Base-by-base conservation (phyloP, 1,140 invertebrate species). In the Cyphomyrmex costatus region DNA sequence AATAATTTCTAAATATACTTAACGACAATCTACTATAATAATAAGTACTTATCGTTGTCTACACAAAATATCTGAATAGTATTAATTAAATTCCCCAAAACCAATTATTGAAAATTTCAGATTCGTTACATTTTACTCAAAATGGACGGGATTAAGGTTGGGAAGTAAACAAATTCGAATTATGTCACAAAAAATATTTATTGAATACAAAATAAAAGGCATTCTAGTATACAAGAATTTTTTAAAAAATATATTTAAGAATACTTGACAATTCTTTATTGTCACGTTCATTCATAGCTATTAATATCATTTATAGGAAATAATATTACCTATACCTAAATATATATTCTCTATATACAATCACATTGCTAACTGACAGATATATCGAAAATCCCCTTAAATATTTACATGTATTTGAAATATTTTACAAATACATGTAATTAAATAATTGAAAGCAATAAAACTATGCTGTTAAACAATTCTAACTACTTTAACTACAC, bases 191-290 rank as follows among this genome's bases (percentile, higher is more conserved):
- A 86, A 94, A 92, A 87, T 87, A 86, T 95, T 94, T 94, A 94
- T 95, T 94, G 80, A 94, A 94, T 88, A 92, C 87, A 93, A 94
- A 94, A 90, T 92, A 94, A 91, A 93, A 90, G 73, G 42, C 86
- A 88, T 33, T 85, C 87, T 82, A 74, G 71, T 88, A 60, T 90
- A 90, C 36, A 49, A 93, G 88, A 92, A 89, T 53, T 74, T 87
- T 79, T 60, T 49, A 33, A n/a, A n/a, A n/a, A n/a, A 89, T 86
- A 56, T 51, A 78, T 19, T 77, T 49, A 76, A 61, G 42, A 63
- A 86, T 68, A 27, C 33, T n/a, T 56, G 42, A 83, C 14, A 10
- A 51, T 84, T 3, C 27, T 58, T 42, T 66, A 86, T 85, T 66
- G 5, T 66, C 63, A 66, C 60, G 21, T 85, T 79, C 86, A 77